Evolutionary conservation across 64 coral and sea anemone species (phyloP).

Genomic region (Montipora cactus): DNA sequence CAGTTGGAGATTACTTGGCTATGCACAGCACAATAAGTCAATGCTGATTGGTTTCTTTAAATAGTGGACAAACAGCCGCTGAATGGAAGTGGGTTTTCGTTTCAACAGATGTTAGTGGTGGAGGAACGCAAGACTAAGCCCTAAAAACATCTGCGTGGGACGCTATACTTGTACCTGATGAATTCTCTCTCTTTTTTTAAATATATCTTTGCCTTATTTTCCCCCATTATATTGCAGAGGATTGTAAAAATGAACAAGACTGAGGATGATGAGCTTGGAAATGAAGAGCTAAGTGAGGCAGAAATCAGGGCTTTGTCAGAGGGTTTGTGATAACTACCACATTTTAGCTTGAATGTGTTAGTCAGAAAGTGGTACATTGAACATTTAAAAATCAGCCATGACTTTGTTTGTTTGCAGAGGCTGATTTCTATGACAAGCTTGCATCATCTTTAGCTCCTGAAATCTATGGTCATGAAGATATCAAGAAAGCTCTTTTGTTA

Average conservation of each 20-base stretch:
- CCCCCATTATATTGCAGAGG: slow-evolving; percentile 54
- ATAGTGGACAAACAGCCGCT: too few relatives aligned
- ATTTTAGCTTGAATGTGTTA: not conserved
- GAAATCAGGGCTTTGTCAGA: slow-evolving; percentile 90
- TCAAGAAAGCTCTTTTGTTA: slow-evolving; percentile 94
- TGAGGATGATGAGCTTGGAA: slow-evolving; percentile 88
- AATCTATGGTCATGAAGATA: slow-evolving; percentile 99
- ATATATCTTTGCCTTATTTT: not conserved
- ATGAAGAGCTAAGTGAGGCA: slow-evolving; percentile 85
- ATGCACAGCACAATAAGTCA: too few relatives aligned
- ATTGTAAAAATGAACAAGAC: slow-evolving; percentile 98
- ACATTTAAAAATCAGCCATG: too few relatives aligned
- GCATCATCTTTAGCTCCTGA: slow-evolving; percentile 95
- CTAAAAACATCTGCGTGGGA: too few relatives aligned
- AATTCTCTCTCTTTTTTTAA: too few relatives aligned
- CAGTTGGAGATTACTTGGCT: too few relatives aligned
- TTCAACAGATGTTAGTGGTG: too few relatives aligned
- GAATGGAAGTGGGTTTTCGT: too few relatives aligned
- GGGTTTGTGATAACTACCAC: slow-evolving; percentile 30
- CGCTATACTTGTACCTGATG: too few relatives aligned
- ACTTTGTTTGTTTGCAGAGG: slow-evolving; percentile 42
- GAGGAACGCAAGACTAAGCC: too few relatives aligned
- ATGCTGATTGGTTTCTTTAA: too few relatives aligned
- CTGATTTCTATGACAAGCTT: slow-evolving; percentile 96
- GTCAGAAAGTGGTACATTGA: too few relatives aligned